These are phyloP conservation scores for Sesia bembeciformis DNA, from an alignment of 2,888 invertebrate species.

Conservation along the genomic window DNA sequence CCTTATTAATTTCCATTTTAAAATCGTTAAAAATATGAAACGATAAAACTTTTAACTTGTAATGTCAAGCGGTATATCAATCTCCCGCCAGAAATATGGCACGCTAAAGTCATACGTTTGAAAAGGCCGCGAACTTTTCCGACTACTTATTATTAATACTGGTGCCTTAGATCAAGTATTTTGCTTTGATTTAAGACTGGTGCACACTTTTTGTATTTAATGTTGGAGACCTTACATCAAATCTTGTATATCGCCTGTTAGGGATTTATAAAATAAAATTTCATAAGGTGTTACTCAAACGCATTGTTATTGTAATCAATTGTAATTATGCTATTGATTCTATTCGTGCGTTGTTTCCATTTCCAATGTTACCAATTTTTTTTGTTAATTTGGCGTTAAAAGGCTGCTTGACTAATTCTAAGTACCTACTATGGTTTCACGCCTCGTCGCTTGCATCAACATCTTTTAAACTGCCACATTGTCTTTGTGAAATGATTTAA, in stretches of 20 bases:
- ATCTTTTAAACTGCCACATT: conserved; percentile 1
- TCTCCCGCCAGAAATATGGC: no score
- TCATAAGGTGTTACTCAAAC: not conserved
- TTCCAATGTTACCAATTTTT: conserved; percentile 5
- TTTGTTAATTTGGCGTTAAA: conserved; percentile 11
- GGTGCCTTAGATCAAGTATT: no score
- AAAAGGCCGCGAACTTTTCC: no score
- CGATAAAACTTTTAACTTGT: no score
- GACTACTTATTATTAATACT: no score
- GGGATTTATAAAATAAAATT: conserved; percentile 13
- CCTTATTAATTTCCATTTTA: no score
- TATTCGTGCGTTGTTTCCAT: conserved; percentile 1
- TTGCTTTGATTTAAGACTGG: no score
- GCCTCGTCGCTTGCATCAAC: conserved; percentile 14
- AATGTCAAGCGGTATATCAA: no score
- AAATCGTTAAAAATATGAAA: no score
- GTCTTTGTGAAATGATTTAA: conserved; percentile 1
- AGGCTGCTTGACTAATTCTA: conserved; percentile 9
- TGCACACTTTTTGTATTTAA: conserved; percentile 17
- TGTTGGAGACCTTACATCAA: conserved; percentile 21
- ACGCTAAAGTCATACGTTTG: no score
- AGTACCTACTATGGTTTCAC: conserved; percentile 8
- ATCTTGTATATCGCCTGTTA: conserved; percentile 20
- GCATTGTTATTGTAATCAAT: not conserved
- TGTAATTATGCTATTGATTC: not conserved